Evolutionary conservation across 2,888 invertebrate species (phyloP).

Genomic region (Leucophenga montana): DNA sequence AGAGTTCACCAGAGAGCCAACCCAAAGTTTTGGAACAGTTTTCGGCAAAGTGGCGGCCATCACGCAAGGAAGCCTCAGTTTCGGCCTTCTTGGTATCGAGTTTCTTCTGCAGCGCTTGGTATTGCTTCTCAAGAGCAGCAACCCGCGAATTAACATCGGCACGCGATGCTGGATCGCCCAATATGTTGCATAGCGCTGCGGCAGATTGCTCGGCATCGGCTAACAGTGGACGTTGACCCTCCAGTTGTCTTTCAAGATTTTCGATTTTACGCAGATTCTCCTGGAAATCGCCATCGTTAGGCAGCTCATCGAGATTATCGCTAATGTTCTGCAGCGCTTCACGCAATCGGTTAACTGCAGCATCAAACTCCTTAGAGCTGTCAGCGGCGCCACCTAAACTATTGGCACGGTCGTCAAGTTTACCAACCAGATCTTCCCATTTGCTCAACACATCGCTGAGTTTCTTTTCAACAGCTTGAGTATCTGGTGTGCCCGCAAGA

Average conservation of each 20-base stretch:
- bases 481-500: slow-evolving; percentile 77
- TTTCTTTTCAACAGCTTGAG: slow-evolving; percentile 81
- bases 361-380: slow-evolving; percentile 93
- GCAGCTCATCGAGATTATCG: slow-evolving; percentile 88
- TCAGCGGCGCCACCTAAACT: slow-evolving; percentile 93
- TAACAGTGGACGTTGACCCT: slow-evolving; percentile 89
- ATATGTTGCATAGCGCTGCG: slow-evolving; percentile 87
- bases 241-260: slow-evolving; percentile 89
- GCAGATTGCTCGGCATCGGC: slow-evolving; percentile 93
- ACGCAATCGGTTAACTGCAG: slow-evolving; percentile 85
- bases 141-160: slow-evolving; percentile 93
- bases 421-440: slow-evolving; percentile 87
- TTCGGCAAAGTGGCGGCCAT: slow-evolving; percentile 92
- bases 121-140: slow-evolving; percentile 88
- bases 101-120: slow-evolving; percentile 90
- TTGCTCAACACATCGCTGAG: slow-evolving; percentile 81
- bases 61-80: slow-evolving; percentile 87
- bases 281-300: slow-evolving; percentile 86
- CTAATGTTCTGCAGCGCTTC: slow-evolving; percentile 91
- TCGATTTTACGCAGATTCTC: slow-evolving; percentile 91
- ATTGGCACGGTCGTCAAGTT: slow-evolving; percentile 90
- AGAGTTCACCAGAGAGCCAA: slow-evolving; percentile 89
- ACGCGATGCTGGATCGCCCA: slow-evolving; percentile 91
- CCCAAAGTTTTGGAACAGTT: slow-evolving; percentile 90
- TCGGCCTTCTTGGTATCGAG: slow-evolving; percentile 92